phyloP scores from a whole-genome alignment of 1,140 invertebrate species.

The Harlomillsia oculata region DNA sequence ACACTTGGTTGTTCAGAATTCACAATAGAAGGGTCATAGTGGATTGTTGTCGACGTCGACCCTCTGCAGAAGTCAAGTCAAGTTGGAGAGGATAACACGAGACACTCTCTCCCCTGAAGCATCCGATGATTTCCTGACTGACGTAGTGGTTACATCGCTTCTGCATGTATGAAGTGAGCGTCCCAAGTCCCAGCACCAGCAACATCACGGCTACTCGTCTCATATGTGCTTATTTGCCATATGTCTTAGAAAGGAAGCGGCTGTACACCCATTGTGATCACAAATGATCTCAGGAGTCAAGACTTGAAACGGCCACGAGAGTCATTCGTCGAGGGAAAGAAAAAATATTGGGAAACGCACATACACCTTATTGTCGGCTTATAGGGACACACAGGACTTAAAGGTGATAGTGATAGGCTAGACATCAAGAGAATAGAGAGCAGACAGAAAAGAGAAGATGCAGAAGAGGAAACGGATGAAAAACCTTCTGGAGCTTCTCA shows the following conservation, averaged over 20 bases:
- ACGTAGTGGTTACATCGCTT: constrained; percentile 10
- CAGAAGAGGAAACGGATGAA: constrained; percentile 26
- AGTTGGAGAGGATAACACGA: too few species aligned
- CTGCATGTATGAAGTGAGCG: too few species aligned
- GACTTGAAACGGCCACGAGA: constrained; percentile 5
- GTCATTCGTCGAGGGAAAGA: constrained; percentile 3
- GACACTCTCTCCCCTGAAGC: constrained; percentile 14
- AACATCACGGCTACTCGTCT: too few species aligned
- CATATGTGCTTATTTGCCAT: constrained; percentile 28
- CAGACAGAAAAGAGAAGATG: constrained; percentile 16
- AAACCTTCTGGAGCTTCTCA: constrained; percentile 23
- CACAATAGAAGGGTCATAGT: too few species aligned
- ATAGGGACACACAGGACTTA: constrained; percentile 5
- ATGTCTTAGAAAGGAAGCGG: constrained; percentile 25
- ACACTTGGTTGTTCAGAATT: too few species aligned
- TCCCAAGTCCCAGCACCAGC: too few species aligned
- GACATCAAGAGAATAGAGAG: background rate
- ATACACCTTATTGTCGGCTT: constrained; percentile 13
- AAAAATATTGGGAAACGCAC: constrained; percentile 16
- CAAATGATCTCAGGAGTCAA: constrained; percentile 17
- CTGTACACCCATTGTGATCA: constrained; percentile 16
- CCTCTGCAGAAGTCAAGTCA: too few species aligned
- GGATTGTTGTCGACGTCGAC: too few species aligned
- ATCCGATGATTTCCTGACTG: constrained; percentile 15
- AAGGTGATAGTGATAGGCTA: constrained; percentile 9